A percentile compares a stretch with the other conserved stretches of the same genome.
Evolutionary conservation across 2,113 vertebrate species (phyloP).

Genomic region (Sisor rabdophorus): DNA sequence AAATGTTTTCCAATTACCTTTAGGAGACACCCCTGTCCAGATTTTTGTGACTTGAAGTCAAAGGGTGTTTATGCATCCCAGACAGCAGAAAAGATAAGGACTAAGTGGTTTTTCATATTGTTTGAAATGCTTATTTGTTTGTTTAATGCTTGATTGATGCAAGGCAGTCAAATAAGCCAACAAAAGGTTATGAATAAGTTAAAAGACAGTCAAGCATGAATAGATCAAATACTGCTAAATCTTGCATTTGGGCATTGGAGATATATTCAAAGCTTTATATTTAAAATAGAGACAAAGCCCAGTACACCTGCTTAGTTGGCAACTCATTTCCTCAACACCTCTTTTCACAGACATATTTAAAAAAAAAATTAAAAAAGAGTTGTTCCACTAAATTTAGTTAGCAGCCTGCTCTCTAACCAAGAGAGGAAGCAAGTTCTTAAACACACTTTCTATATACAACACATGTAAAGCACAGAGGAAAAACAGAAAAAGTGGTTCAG

Average conservation of each 20-base stretch:
- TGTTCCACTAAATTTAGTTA: neutral
- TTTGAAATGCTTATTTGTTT: neutral
- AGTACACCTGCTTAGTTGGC: conserved; percentile 5
- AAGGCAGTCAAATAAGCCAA: conserved; percentile 7
- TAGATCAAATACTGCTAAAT: neutral
- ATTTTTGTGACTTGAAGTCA: neutral
- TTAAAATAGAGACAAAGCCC: neutral
- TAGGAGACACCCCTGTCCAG: neutral
- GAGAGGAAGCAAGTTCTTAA: neutral
- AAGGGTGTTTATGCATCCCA: neutral
- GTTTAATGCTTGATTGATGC: neutral
- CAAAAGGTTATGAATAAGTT: neutral
- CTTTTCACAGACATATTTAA: neutral
- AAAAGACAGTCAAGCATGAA: neutral
- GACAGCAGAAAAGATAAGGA: too few relatives aligned
- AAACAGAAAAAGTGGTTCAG: neutral
- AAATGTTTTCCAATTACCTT: neutral
- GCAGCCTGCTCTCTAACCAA: neutral
- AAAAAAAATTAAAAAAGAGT: neutral
- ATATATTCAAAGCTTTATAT: neutral
- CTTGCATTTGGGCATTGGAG: neutral
- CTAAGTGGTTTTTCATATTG: too few relatives aligned
- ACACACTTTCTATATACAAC: neutral
- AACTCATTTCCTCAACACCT: neutral
- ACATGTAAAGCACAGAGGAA: neutral